Conservation (phyloP, 2,888 invertebrate genomes). For the Noctuana brunneofusca region DNA sequence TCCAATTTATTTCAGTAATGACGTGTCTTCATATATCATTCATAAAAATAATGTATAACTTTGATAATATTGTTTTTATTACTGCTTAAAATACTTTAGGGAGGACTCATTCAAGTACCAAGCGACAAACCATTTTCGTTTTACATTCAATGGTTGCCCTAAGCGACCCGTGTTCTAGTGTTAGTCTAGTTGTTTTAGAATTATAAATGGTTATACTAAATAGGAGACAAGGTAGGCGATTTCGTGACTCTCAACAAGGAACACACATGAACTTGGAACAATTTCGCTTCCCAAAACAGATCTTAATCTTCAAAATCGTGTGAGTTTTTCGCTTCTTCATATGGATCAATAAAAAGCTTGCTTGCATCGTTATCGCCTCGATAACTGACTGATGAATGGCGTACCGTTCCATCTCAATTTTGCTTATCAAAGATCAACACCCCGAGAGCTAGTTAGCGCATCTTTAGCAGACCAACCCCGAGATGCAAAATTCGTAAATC, state of each 20-base stretch:
- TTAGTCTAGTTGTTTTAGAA: constrained; percentile 14
- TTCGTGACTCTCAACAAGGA: constrained; percentile 31
- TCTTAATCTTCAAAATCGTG: constrained; percentile 62
- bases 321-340: constrained; percentile 51
- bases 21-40: too few relatives aligned
- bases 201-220: constrained; percentile 21
- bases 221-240: constrained; percentile 17
- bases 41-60: too few relatives aligned
- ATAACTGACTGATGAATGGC: constrained; percentile 81
- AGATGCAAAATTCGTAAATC: constrained; percentile 63
- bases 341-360: constrained; percentile 50
- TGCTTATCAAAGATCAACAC: constrained; percentile 76
- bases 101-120: not conserved
- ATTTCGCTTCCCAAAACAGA: constrained; percentile 40
- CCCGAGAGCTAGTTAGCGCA: constrained; percentile 76
- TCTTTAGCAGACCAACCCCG: constrained; percentile 48
- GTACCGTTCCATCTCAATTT: constrained; percentile 76
- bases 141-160: constrained; percentile 28
- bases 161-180: constrained; percentile 18
- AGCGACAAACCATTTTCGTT: constrained; percentile 9
- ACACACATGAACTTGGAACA: constrained; percentile 24
- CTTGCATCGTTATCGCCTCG: constrained; percentile 66
- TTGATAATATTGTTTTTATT: too few relatives aligned
- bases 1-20: too few relatives aligned
- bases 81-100: not conserved